Evolutionary conservation across 1,140 invertebrate genomes (phyloP), one percentile per base, ranked within the genome.

Genomic region (Vanessa atalanta): DNA sequence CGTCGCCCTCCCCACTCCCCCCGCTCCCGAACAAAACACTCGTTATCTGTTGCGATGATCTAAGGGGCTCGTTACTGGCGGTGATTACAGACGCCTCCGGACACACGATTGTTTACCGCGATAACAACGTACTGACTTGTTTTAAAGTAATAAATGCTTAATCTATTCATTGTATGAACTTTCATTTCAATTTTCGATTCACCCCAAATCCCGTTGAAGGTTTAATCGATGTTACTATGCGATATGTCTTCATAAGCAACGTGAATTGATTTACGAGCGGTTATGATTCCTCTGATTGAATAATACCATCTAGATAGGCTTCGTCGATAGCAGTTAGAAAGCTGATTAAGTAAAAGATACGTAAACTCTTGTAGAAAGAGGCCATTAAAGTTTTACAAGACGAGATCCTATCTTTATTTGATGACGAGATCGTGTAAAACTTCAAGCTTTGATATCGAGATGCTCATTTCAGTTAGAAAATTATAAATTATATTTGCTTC

Each of bases 11-110:
- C 69, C 68, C 64, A 60, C 72, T 37, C 50, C 75, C 67, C 23
- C 57, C 73, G 48, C 75, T 74, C 72, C 72, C 71, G 65, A 79
- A 83, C 81, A 82, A 83, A 84, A 90, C 82, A 83, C 73, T 81
- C 73, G 78, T 85, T 91, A 91, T 90, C 88, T 81, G 65, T 61
- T 47, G 72, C 78, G 82, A 86, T 83, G 81, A 90, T 90, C 89
- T 87, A 82, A 81, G 81, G 82, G 81, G 69, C 79, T 79, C 79
- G 77, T 77, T 82, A 75, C 77, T 72, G 73, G 76, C 76, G 50
- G 65, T 85, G 86, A 90, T 88, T 86, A 87, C 80, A 67, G 79
- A 73, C 85, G 87, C 85, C 85, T 79, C 77, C 78, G 87, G 89
- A 84, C 84, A 84, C 70, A 71, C 79, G 82, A 86, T 83, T 82